phyloP scores from a whole-genome alignment of 2,888 invertebrate species.

The Cephus rjabovi region DNA sequence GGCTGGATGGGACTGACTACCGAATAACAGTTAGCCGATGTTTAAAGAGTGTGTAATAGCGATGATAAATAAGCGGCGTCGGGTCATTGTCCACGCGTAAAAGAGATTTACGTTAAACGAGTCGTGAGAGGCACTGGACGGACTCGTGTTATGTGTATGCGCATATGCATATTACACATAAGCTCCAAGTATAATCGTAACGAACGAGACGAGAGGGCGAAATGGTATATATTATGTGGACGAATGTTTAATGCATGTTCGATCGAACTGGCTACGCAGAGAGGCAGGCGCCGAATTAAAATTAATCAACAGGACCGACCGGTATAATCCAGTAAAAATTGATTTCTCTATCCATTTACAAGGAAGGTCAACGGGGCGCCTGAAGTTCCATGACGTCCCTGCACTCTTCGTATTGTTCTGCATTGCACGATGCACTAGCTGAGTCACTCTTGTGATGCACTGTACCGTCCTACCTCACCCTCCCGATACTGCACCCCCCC shows the following conservation, averaged over 20 bases:
- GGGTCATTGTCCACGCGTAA: constrained; percentile 56
- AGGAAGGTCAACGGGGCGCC: neutral
- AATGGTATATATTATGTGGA: neutral
- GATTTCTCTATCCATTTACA: neutral
- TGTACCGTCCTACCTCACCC: neutral
- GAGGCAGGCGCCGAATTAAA: neutral
- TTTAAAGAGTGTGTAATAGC: constrained; percentile 33
- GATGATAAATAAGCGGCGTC: constrained; percentile 50
- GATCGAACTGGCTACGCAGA: neutral
- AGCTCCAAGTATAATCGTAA: neutral
- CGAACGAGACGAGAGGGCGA: constrained; percentile 1
- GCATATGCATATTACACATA: neutral
- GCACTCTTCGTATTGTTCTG: neutral
- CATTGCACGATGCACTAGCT: constrained; percentile 30
- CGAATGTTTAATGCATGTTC: neutral
- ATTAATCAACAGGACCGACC: neutral
- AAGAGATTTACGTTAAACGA: constrained; percentile 56
- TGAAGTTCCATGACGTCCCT: neutral
- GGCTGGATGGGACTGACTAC: neutral
- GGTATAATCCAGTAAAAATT: neutral
- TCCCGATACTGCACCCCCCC: neutral
- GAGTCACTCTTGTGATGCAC: constrained; percentile 32
- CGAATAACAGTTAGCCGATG: constrained; percentile 19
- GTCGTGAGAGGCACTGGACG: constrained; percentile 25
- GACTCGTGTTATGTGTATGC: neutral